Conservation (phyloP, 2,797 vertebrate species). For the Dromococcyx pavoninus region DNA sequence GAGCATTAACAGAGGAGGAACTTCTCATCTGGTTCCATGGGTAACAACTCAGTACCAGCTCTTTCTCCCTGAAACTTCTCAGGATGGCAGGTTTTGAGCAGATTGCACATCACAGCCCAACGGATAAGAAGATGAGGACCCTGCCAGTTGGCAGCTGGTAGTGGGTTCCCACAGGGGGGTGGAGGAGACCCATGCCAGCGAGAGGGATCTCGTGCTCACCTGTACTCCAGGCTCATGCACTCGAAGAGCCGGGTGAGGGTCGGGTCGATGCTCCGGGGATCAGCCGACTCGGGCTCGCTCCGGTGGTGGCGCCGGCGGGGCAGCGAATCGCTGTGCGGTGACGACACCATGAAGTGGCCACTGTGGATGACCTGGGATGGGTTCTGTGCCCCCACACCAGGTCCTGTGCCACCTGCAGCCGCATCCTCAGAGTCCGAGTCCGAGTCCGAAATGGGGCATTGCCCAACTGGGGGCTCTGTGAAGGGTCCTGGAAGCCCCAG, state of each 20-base stretch:
- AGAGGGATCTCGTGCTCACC: constrained; percentile 76
- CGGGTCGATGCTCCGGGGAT: constrained; percentile 88
- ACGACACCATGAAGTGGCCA: constrained; percentile 98
- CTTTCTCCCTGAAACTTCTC: not conserved
- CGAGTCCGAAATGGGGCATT: constrained; percentile 74
- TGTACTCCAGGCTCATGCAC: constrained; percentile 98
- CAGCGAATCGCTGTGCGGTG: constrained; percentile 88
- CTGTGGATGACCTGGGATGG: constrained; percentile 93
- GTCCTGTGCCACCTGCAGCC: constrained; percentile 9
- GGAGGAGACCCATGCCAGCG: rapidly evolving
- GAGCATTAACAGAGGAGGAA: not conserved
- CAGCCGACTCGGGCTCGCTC: constrained; percentile 59
- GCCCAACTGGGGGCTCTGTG: not conserved
- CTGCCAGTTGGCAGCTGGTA: not conserved
- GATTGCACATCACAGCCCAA: not conserved
- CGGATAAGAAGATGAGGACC: not conserved
- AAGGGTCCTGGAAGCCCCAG: constrained; percentile 35
- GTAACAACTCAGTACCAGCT: not conserved
- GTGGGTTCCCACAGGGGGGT: not conserved
- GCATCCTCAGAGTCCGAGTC: constrained; percentile 84
- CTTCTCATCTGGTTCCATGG: not conserved
- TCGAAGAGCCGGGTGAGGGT: constrained; percentile 94
- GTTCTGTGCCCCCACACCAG: not conserved
- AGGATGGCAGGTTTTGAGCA: not conserved
- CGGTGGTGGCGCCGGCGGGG: constrained; percentile 75